A percentile compares a stretch with the other conserved stretches of the same genome.
phyloP scores from a whole-genome alignment of 2,888 invertebrate species.

The Leucania comma region DNA sequence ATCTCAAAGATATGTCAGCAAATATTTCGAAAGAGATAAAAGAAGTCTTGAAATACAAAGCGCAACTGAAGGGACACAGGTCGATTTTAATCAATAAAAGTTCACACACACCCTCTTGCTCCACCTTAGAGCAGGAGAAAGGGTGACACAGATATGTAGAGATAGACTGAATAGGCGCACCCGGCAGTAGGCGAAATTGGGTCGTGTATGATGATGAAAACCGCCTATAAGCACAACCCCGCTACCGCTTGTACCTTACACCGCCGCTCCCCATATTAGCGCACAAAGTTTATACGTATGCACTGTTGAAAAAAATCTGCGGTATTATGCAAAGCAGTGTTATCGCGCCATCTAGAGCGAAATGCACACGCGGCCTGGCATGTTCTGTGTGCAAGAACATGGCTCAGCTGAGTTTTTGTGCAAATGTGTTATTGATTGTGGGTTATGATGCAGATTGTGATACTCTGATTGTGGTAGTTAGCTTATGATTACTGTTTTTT shows the following conservation, averaged over 20 bases:
- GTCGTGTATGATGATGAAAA: too few relatives aligned
- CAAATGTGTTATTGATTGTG: slow-evolving; percentile 56
- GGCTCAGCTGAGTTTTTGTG: slow-evolving; percentile 46
- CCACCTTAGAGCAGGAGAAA: too few relatives aligned
- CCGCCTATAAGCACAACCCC: neutral
- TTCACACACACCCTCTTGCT: too few relatives aligned
- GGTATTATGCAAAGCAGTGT: slow-evolving; percentile 85
- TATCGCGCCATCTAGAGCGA: slow-evolving; percentile 80
- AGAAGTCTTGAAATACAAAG: too few relatives aligned
- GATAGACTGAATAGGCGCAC: too few relatives aligned
- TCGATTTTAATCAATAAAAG: too few relatives aligned
- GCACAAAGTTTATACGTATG: slow-evolving; percentile 81
- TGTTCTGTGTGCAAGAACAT: slow-evolving; percentile 69
- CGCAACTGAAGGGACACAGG: too few relatives aligned
- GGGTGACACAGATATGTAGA: too few relatives aligned
- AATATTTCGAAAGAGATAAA: too few relatives aligned
- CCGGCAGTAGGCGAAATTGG: too few relatives aligned
- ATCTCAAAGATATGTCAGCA: too few relatives aligned
- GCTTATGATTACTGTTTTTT: neutral
- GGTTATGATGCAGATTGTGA: slow-evolving; percentile 37
- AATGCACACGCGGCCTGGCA: slow-evolving; percentile 79
- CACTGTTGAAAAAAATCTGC: slow-evolving; percentile 87
- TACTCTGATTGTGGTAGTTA: slow-evolving; percentile 3
- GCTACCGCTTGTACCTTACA: slow-evolving; percentile 47
- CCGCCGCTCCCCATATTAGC: slow-evolving; percentile 73